Conservation (phyloP, 2,888 invertebrate species). For the Thyatira batis region DNA sequence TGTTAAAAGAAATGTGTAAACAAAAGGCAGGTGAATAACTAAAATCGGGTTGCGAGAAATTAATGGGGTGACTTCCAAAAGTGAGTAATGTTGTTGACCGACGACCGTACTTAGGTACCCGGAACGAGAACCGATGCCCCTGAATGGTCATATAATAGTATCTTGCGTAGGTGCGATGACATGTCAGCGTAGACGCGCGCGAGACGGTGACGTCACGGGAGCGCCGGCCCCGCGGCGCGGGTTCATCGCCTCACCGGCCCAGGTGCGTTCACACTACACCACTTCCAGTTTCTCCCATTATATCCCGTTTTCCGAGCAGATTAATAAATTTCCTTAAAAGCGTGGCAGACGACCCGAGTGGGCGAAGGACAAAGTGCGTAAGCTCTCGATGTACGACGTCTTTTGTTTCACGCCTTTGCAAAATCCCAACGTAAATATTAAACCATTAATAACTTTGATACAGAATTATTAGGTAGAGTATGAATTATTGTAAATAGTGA, state of each 20-base stretch:
- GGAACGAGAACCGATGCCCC: constrained; percentile 39
- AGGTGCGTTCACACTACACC: constrained; percentile 67
- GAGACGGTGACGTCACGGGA: constrained; percentile 74
- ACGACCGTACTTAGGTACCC: constrained; percentile 24
- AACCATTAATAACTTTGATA: too few species aligned
- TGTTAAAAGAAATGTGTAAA: neutral
- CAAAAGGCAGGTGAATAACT: neutral
- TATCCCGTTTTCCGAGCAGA: constrained; percentile 47
- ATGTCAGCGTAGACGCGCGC: constrained; percentile 54
- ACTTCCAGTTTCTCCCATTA: constrained; percentile 33
- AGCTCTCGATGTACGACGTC: neutral
- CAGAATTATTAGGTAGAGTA: too few species aligned
- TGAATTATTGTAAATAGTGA: too few species aligned
- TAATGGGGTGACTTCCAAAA: constrained; percentile 13
- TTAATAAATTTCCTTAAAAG: constrained; percentile 29
- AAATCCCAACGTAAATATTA: neutral
- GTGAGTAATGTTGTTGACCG: constrained; percentile 22
- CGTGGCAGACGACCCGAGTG: constrained; percentile 4
- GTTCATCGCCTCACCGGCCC: constrained; percentile 67
- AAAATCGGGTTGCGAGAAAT: neutral
- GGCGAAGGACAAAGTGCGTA: neutral
- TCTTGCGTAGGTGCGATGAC: constrained; percentile 52
- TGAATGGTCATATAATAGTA: constrained; percentile 29
- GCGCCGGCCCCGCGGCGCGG: constrained; percentile 57
- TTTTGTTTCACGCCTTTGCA: neutral